Conservation (phyloP, 2,888 invertebrate species). For the Drosophila maculinotata region DNA sequence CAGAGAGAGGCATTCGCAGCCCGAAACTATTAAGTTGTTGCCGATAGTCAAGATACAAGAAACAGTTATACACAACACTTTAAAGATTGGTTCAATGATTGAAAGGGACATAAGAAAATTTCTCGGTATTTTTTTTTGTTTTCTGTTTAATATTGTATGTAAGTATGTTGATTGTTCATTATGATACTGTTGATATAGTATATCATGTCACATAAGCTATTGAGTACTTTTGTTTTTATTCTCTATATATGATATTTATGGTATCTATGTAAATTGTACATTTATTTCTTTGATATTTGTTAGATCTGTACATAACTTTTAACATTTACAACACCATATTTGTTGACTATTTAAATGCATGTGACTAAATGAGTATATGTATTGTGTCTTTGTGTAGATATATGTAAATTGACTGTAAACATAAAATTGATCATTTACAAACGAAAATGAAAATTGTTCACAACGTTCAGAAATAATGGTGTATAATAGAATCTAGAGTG, state of each 20-base stretch:
- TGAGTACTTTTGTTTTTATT: slow-evolving; percentile 25
- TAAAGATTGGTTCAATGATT: slow-evolving; percentile 3
- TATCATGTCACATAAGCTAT: slow-evolving; percentile 30
- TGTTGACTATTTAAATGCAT: slow-evolving; percentile 58
- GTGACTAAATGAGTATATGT: slow-evolving; percentile 38
- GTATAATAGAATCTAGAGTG: slow-evolving; percentile 31
- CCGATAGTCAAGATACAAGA: slow-evolving; percentile 12
- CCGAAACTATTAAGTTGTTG: slow-evolving; percentile 27
- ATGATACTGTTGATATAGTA: slow-evolving; percentile 27
- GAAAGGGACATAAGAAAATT: slow-evolving; percentile 26
- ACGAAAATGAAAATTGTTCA: slow-evolving; percentile 39
- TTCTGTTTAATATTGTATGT: slow-evolving; percentile 19
- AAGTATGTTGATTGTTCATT: slow-evolving; percentile 23
- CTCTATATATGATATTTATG: slow-evolving; percentile 19
- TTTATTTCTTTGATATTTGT: slow-evolving; percentile 47
- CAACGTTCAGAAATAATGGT: slow-evolving; percentile 61
- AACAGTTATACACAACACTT: background rate
- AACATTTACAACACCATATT: slow-evolving; percentile 70
- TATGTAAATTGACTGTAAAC: slow-evolving; percentile 23
- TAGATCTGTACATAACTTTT: slow-evolving; percentile 64
- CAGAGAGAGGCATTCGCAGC: slow-evolving; percentile 46
- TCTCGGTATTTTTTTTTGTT: slow-evolving; percentile 33
- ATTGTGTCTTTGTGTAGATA: slow-evolving; percentile 14
- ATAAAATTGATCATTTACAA: slow-evolving; percentile 40
- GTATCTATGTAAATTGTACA: slow-evolving; percentile 48